These are phyloP conservation scores for Gastrophysa polygoni DNA, from an alignment of 2,888 invertebrate species.

Conservation along the genomic window DNA sequence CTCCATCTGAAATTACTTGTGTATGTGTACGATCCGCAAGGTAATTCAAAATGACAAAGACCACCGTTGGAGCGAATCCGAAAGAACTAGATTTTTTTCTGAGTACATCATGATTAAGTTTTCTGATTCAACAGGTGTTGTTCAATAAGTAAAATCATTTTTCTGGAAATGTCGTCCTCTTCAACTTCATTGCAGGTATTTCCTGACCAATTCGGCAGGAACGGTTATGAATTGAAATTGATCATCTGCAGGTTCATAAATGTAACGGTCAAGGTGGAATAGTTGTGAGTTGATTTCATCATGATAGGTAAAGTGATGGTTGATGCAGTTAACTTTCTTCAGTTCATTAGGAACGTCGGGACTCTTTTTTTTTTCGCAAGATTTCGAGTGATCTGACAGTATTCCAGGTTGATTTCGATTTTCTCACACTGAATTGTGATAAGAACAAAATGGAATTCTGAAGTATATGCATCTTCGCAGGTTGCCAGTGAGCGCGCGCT, in stretches of 20 bases:
- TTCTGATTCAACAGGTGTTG: neutral
- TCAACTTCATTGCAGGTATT: neutral
- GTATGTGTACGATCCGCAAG: neutral
- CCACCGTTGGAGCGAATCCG: neutral
- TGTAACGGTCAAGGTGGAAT: neutral
- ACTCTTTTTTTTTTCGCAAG: neutral
- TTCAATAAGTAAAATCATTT: constrained; percentile 2
- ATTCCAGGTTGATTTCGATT: neutral
- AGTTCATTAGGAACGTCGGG: neutral
- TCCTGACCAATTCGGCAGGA: neutral
- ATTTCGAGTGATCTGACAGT: neutral
- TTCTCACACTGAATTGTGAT: too few species aligned
- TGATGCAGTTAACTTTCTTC: neutral
- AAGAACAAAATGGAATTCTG: too few species aligned
- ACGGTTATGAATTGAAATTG: neutral
- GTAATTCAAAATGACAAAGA: neutral
- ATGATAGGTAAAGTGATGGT: neutral
- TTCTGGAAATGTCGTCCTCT: too few species aligned
- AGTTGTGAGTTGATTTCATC: neutral
- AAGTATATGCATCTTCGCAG: too few species aligned
- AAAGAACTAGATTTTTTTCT: too few species aligned
- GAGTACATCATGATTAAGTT: neutral
- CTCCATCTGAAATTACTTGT: neutral
- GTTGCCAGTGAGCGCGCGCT: too few species aligned
- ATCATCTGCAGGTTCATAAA: neutral